Evolutionary conservation across 2,113 vertebrate genomes (phyloP).

Genomic region (Gallinago jamesoni): DNA sequence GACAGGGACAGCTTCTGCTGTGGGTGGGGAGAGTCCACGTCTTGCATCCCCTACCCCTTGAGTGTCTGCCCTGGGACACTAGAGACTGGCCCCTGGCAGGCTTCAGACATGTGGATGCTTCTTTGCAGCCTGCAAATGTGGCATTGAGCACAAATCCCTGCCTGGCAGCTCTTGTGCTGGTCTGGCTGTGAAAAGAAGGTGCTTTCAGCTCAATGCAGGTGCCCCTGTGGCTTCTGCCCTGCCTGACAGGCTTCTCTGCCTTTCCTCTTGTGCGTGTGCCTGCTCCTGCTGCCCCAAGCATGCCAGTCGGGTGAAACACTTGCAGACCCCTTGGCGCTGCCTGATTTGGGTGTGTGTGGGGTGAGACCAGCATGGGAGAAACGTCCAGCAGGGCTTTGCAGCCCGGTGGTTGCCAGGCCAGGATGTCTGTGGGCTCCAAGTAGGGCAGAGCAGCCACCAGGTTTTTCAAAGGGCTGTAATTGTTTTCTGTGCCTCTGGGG

Average conservation of each 20-base stretch:
- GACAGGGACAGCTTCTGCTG: not conserved
- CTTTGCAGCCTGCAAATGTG: not conserved
- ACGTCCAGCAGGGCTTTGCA: fast-evolving
- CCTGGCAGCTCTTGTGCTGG: fast-evolving
- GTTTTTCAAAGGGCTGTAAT: not conserved
- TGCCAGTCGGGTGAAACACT: fast-evolving
- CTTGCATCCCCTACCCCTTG: fast-evolving
- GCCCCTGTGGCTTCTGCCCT: not conserved
- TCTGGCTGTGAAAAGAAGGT: not conserved
- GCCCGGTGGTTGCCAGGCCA: not conserved
- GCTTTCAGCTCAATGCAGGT: not conserved
- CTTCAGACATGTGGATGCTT: fast-evolving
- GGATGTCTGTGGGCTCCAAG: not conserved
- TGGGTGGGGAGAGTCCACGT: not conserved
- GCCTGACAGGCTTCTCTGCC: fast-evolving
- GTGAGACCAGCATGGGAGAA: fast-evolving
- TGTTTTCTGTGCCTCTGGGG: conserved; percentile 33
- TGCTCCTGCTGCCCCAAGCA: fast-evolving
- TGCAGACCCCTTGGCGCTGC: fast-evolving
- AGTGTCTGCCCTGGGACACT: not conserved
- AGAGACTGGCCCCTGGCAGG: not conserved
- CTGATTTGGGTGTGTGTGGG: fast-evolving
- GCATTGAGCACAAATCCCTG: not conserved
- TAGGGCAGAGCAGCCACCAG: not conserved
- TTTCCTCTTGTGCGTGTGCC: not conserved